Evolutionary conservation across 1,140 invertebrate genomes (phyloP).

Genomic region (Adelges cooleyi): DNA sequence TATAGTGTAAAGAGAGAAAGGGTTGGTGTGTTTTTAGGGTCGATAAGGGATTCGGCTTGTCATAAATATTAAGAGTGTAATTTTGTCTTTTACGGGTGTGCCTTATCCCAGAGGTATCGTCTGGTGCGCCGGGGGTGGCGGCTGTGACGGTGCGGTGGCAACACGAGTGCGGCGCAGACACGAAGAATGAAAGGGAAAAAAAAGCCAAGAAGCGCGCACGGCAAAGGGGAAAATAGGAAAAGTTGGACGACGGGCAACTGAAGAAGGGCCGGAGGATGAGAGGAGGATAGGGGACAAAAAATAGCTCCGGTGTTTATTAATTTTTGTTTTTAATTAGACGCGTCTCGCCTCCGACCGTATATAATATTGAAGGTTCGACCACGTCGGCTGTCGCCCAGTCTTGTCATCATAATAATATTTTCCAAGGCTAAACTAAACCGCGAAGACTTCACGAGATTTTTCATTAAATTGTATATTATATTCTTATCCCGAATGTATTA

Average conservation of each 20-base stretch:
- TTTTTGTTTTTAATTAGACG: slow-evolving; percentile 1
- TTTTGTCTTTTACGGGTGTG: slow-evolving; percentile 28
- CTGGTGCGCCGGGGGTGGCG: not conserved
- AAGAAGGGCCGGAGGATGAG: not conserved
- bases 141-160: not conserved
- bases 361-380: not conserved
- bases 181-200: not conserved
- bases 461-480: too few species aligned
- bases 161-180: not conserved
- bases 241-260: not conserved
- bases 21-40: slow-evolving; percentile 26
- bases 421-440: too few species aligned
- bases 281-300: not conserved
- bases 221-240: not conserved
- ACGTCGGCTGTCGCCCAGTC: too few species aligned
- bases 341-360: not conserved
- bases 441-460: too few species aligned
- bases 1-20: slow-evolving; percentile 28
- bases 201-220: not conserved
- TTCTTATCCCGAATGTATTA: too few species aligned
- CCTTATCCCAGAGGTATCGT: slow-evolving; percentile 27
- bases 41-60: slow-evolving; percentile 28
- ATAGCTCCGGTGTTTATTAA: slow-evolving; percentile 1
- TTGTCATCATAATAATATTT: too few species aligned
- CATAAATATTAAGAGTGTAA: slow-evolving; percentile 29